These are phyloP conservation scores for Caenorhabditis sp. DNA, from an alignment of 2,888 invertebrate species.

Conservation along the genomic window DNA sequence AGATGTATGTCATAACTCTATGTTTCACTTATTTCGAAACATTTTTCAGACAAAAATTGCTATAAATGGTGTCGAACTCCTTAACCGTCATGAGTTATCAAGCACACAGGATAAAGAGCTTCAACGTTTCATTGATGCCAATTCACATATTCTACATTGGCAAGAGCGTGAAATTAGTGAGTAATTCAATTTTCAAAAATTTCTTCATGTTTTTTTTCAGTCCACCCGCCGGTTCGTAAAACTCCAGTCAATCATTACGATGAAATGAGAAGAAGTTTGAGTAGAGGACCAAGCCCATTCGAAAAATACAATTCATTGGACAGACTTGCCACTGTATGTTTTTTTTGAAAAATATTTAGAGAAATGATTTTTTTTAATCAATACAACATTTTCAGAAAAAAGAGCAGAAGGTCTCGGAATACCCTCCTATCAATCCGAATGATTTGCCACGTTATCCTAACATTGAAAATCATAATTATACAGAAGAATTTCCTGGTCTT, in stretches of 20 bases:
- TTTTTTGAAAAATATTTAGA: neutral
- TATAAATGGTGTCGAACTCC: constrained; percentile 67
- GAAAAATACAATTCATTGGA: constrained; percentile 35
- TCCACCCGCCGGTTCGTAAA: constrained; percentile 24
- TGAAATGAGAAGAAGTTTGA: constrained; percentile 37
- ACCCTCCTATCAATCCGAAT: constrained; percentile 28
- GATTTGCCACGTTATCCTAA: constrained; percentile 39
- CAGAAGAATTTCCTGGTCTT: constrained; percentile 48
- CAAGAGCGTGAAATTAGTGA: constrained; percentile 37
- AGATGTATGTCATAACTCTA: constrained; percentile 16
- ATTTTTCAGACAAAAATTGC: constrained; percentile 56
- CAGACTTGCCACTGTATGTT: constrained; percentile 14
- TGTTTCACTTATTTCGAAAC: neutral
- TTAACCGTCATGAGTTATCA: constrained; percentile 66
- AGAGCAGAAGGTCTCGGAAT: constrained; percentile 18
- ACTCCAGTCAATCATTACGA: constrained; percentile 33
- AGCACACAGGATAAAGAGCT: constrained; percentile 61
- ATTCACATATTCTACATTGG: constrained; percentile 49
- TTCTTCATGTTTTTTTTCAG: neutral
- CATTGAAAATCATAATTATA: constrained; percentile 47
- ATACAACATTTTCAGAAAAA: constrained; percentile 14
- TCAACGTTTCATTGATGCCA: constrained; percentile 55
- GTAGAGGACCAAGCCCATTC: constrained; percentile 33
- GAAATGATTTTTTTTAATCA: neutral
- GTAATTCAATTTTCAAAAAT: neutral